Evolutionary conservation across 2,888 invertebrate species (phyloP).

Genomic region (Lasioglossum oenotherae): DNA sequence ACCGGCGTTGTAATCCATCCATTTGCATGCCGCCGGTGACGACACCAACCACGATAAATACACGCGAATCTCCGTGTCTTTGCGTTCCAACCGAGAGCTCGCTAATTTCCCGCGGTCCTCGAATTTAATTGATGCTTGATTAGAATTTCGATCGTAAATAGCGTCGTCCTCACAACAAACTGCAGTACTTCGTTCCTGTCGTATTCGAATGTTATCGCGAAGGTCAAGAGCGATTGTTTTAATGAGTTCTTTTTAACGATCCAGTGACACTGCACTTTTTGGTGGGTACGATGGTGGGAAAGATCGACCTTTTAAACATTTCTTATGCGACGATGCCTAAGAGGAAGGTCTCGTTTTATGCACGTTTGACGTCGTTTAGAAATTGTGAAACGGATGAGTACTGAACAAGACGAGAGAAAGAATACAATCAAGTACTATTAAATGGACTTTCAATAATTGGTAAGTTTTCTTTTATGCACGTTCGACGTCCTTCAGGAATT

Average conservation of each 20-base stretch:
- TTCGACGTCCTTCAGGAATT: too few relatives aligned
- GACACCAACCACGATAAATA: slow-evolving; percentile 24
- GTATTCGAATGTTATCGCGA: background rate
- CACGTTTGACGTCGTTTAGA: too few relatives aligned
- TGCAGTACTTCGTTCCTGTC: background rate
- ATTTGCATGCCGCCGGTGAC: slow-evolving; percentile 29
- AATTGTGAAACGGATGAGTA: too few relatives aligned
- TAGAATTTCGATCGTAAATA: background rate
- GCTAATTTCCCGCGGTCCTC: background rate
- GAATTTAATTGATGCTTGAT: background rate
- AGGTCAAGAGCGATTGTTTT: slow-evolving; percentile 7
- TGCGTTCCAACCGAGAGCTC: slow-evolving; percentile 39
- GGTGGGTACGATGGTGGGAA: background rate
- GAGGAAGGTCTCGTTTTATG: background rate
- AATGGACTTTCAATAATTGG: too few relatives aligned
- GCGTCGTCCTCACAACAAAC: too few relatives aligned
- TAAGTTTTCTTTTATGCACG: too few relatives aligned
- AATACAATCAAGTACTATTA: too few relatives aligned
- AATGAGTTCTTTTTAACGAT: background rate
- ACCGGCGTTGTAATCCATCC: slow-evolving; percentile 52
- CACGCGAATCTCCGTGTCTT: slow-evolving; percentile 42
- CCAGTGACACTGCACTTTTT: background rate
- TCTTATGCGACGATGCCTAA: too few relatives aligned
- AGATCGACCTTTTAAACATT: background rate
- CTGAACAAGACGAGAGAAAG: too few relatives aligned